Base-by-base conservation (phyloP, 2,797 vertebrate genomes). In the Neostethus bicornis region DNA sequence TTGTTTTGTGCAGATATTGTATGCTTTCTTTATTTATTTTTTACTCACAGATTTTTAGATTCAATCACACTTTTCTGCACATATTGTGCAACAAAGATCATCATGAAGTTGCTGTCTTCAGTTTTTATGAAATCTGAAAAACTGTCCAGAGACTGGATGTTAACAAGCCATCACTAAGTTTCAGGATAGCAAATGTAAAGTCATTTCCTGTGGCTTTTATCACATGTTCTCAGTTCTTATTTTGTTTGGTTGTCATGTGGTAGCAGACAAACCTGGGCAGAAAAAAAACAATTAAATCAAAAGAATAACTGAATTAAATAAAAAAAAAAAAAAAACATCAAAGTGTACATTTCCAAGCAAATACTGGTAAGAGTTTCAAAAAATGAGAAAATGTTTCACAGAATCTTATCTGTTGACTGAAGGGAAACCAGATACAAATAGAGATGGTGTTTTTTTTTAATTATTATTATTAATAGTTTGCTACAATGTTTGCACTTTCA, bases 401-500 rank as follows among this genome's bases (percentile, higher is more conserved):
- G 43, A 76, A 73, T 4, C 2, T 28, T 16, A 20, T 3, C 1
- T 23, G 14, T 2, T 2, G 7, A 28, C 23, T 24, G 14, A 23
- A 24, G 48, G 49, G 73, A 73, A 81, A 83, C 60, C 21, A 11
- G 47, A 2, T 8, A 14, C 3, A 29, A 45, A 35, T 1, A 0
- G n/a, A 21, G 25, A 2, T 47, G 23, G 37, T 45, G 50, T 46
- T 46, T 31, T 39, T n/a, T 32, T 49, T 28, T 10, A 52, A 53
- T n/a, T n/a, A n/a, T n/a, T n/a, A n/a, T n/a, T n/a, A n/a, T n/a
- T n/a, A n/a, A 42, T n/a, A 17, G 41, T 44, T 29, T 17, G 6
- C 34, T 43, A 11, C 28, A 4, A 5, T 20, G 13, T 54, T 66
- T 1, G 29, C 61, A 21, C 35, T 32, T 5, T 47, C 24, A 24